Conservation (phyloP, 2,113 vertebrate species). For the Cottus gobio region DNA sequence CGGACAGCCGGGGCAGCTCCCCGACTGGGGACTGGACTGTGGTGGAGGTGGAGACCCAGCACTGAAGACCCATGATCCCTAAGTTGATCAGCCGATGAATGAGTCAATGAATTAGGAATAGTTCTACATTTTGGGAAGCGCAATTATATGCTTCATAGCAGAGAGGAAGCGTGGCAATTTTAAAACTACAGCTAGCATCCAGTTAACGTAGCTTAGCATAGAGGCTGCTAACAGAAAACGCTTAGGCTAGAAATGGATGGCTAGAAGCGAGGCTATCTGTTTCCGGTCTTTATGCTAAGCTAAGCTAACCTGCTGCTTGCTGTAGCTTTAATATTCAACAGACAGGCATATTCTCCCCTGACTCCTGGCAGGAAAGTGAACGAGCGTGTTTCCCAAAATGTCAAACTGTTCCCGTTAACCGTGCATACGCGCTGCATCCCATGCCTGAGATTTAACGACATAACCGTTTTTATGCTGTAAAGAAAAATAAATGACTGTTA, state of each 20-base stretch:
- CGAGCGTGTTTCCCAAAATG: not conserved
- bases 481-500: not conserved
- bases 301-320: not conserved
- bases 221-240: not conserved
- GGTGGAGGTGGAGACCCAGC: conserved; percentile 92
- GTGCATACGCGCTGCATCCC: not conserved
- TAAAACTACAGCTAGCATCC: not conserved
- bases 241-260: not conserved
- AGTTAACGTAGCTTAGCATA: conserved; percentile 6
- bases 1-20: conserved; percentile 82
- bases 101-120: not conserved
- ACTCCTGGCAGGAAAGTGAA: not conserved
- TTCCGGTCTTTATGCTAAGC: conserved; percentile 8
- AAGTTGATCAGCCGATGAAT: not conserved
- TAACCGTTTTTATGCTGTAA: not conserved
- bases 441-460: not conserved
- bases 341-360: not conserved
- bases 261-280: not conserved
- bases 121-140: not conserved
- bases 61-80: conserved; percentile 73
- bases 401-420: not conserved
- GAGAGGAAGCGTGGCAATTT: not conserved
- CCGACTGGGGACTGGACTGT: conserved; percentile 90
- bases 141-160: not conserved
- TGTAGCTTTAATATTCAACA: not conserved